Conservation (phyloP, 2,113 vertebrate species). For the Macquaria ambigua region DNA sequence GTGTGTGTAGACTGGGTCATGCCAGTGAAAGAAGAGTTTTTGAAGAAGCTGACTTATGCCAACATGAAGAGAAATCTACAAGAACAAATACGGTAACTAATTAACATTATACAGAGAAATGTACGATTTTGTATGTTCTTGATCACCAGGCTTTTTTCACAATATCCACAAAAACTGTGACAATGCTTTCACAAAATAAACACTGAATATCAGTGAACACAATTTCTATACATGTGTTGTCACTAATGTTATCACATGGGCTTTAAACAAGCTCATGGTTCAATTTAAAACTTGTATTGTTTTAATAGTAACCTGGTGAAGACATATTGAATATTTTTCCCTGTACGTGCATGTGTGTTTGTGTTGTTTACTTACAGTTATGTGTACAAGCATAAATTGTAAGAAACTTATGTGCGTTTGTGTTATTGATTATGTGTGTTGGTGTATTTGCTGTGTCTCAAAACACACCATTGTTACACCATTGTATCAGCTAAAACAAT, state of each 20-base stretch:
- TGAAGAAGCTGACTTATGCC: slow-evolving; percentile 85
- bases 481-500: neutral
- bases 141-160: neutral
- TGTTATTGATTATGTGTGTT: neutral
- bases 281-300: neutral
- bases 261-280: neutral
- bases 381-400: neutral
- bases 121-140: neutral
- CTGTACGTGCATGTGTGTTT: neutral
- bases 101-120: neutral
- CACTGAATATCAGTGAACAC: neutral
- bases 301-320: neutral
- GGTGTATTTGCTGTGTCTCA: neutral
- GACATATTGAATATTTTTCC: neutral
- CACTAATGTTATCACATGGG: neutral
- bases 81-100: slow-evolving; percentile 81
- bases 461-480: neutral
- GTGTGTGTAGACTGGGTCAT: slow-evolving; percentile 78
- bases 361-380: neutral
- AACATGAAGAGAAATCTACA: slow-evolving; percentile 86
- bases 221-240: neutral
- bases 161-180: neutral
- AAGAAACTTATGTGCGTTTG: neutral
- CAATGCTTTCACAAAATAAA: neutral
- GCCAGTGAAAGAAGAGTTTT: slow-evolving; percentile 82